Evolutionary conservation across 1,140 invertebrate genomes (phyloP).

Genomic region (Metopolophium dirhodum): DNA sequence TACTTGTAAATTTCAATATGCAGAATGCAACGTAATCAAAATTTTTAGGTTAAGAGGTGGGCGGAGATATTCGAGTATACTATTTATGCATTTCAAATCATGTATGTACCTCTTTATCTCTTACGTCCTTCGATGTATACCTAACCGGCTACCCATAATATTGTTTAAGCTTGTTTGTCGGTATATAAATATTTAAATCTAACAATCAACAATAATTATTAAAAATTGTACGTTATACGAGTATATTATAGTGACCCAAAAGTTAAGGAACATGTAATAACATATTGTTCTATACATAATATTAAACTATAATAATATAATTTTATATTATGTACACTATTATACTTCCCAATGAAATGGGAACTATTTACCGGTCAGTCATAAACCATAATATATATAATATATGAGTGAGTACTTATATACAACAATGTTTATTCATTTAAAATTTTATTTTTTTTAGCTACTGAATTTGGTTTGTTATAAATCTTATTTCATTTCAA

Average conservation of each 20-base stretch:
- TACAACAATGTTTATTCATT: neutral
- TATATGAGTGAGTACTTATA: too few relatives aligned
- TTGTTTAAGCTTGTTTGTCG: neutral
- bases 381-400: neutral
- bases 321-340: neutral
- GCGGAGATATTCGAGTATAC: neutral
- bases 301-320: too few relatives aligned
- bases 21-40: neutral
- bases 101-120: neutral
- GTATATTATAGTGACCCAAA: neutral
- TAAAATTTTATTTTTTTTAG: neutral
- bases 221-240: neutral
- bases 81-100: neutral
- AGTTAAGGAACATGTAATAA: neutral
- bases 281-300: too few relatives aligned
- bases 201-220: neutral
- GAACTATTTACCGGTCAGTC: neutral
- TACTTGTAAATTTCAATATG: neutral
- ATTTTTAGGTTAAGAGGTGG: neutral
- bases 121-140: neutral
- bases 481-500: neutral
- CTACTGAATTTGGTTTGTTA: neutral
- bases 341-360: neutral
- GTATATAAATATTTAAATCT: neutral
- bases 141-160: neutral